phyloP scores from a whole-genome alignment of 2,113 vertebrate species.

The Chascanopsetta lugubris region DNA sequence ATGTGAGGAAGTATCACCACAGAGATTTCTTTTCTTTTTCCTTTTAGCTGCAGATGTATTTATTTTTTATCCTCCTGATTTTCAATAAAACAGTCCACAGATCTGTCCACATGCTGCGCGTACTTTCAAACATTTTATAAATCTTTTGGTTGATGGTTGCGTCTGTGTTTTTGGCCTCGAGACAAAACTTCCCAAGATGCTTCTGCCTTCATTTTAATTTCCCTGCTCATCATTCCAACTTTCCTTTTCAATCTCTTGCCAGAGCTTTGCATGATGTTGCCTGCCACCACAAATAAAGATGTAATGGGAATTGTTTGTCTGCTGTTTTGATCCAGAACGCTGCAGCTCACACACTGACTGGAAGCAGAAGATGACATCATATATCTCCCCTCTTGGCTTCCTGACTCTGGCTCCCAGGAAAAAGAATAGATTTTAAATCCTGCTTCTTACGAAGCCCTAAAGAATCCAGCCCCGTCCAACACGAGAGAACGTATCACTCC shows the following conservation, averaged over 20 bases:
- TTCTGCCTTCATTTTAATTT: slow-evolving; percentile 27
- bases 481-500: too few species aligned
- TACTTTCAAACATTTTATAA: slow-evolving; percentile 31
- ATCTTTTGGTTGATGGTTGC: too few species aligned
- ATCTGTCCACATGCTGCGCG: slow-evolving; percentile 57
- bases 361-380: too few species aligned
- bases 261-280: slow-evolving; percentile 69
- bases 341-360: too few species aligned
- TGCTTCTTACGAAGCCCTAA: too few species aligned
- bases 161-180: too few species aligned
- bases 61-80: slow-evolving; percentile 55
- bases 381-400: too few species aligned
- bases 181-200: not conserved
- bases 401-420: too few species aligned
- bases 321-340: slow-evolving; percentile 31
- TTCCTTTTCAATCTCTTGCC: slow-evolving; percentile 29
- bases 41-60: slow-evolving; percentile 51
- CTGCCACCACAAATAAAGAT: slow-evolving; percentile 77
- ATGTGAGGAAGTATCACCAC: slow-evolving; percentile 26
- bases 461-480: too few species aligned
- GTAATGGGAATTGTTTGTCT: slow-evolving; percentile 61
- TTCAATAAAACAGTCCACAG: slow-evolving; percentile 52
- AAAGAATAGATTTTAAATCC: too few species aligned
- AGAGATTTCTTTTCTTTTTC: slow-evolving; percentile 23
- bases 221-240: slow-evolving; percentile 49